phyloP scores from a whole-genome alignment of 2,888 invertebrate species.

The Dicyrtomina minuta region DNA sequence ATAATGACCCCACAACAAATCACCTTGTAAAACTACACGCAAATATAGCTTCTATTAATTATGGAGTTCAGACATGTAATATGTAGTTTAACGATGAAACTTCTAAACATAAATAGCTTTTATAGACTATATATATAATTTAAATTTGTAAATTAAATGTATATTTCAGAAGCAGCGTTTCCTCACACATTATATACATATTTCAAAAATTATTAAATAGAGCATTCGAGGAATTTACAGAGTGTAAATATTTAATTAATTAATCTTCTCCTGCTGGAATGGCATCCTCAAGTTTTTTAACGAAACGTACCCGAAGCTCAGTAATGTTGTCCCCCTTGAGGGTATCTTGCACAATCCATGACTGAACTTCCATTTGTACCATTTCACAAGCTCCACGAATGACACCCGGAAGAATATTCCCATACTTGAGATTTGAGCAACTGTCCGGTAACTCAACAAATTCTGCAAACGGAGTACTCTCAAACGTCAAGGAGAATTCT shows the following conservation, averaged over 20 bases:
- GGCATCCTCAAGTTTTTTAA: constrained; percentile 92
- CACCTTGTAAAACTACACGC: too few relatives aligned
- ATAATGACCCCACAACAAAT: too few relatives aligned
- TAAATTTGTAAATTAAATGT: too few relatives aligned
- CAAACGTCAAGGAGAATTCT: constrained; percentile 94
- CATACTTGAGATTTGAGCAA: constrained; percentile 80
- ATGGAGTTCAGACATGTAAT: too few relatives aligned
- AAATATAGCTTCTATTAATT: too few relatives aligned
- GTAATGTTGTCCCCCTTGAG: constrained; percentile 91
- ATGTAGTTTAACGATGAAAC: too few relatives aligned
- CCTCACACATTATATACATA: constrained; percentile 3
- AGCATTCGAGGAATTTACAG: not conserved
- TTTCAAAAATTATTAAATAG: not conserved
- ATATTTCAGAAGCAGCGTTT: too few relatives aligned
- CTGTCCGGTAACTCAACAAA: constrained; percentile 93
- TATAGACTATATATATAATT: too few relatives aligned
- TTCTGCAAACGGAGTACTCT: constrained; percentile 92
- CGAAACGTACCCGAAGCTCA: constrained; percentile 91
- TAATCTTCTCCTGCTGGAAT: constrained; percentile 98
- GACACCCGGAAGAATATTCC: constrained; percentile 86
- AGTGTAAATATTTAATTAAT: too few relatives aligned
- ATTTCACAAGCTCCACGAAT: constrained; percentile 95
- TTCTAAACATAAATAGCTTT: too few relatives aligned
- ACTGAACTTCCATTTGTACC: constrained; percentile 92
- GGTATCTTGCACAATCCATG: constrained; percentile 93